These are phyloP conservation scores for Sardina pilchardus DNA, from an alignment of 2,113 vertebrate genomes.

Conservation along the genomic window DNA sequence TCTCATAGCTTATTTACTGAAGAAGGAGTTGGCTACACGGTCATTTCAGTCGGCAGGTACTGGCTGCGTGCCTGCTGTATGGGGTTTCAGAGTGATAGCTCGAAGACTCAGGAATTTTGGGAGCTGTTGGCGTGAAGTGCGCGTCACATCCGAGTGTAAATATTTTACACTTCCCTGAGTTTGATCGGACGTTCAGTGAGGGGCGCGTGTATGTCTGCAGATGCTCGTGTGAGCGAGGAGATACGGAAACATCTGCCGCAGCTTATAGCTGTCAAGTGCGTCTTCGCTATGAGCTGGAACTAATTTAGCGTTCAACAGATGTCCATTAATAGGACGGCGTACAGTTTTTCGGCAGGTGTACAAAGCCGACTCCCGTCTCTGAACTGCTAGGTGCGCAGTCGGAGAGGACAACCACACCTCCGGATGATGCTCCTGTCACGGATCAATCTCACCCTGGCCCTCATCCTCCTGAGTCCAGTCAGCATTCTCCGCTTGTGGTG, in stretches of 20 bases:
- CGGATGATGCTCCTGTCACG: conserved; percentile 40
- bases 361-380: conserved; percentile 19
- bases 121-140: neutral
- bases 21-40: neutral
- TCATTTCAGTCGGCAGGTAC: neutral
- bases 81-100: neutral
- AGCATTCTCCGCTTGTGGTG: conserved; percentile 16
- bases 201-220: neutral
- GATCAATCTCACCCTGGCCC: conserved; percentile 25
- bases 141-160: neutral
- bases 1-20: neutral
- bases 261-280: neutral
- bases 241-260: neutral
- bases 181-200: neutral
- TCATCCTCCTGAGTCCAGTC: conserved; percentile 28
- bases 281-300: neutral
- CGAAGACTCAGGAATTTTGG: neutral
- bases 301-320: neutral
- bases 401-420: conserved; percentile 16
- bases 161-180: conserved; percentile 2
- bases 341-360: conserved; percentile 21
- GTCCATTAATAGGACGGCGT: neutral
- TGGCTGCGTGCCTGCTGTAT: neutral
- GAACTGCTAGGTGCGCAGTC: neutral
- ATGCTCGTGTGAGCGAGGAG: neutral